Conservation (phyloP, 2,113 vertebrate species). For the Ceyx margarethae region DNA sequence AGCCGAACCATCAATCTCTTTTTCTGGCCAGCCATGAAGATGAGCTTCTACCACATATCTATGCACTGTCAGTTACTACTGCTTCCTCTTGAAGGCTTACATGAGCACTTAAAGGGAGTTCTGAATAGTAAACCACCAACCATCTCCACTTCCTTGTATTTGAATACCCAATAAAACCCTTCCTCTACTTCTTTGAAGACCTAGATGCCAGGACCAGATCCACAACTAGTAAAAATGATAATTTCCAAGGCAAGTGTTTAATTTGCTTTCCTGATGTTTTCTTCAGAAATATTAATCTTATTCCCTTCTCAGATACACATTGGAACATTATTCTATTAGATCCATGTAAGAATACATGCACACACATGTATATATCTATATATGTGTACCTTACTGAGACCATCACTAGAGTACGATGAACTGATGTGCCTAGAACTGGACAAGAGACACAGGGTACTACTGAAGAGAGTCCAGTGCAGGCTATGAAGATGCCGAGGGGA, state of each 20-base stretch:
- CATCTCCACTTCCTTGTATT: neutral
- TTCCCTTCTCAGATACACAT: neutral
- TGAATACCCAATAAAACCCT: rapidly evolving
- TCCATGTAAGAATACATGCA: neutral
- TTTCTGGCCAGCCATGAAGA: neutral
- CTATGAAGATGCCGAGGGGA: neutral
- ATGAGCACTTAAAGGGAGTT: neutral
- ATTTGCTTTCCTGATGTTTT: neutral
- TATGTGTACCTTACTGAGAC: neutral
- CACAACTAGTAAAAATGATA: neutral
- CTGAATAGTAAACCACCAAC: neutral
- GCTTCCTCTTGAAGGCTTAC: neutral
- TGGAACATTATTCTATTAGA: neutral
- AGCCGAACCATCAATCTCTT: neutral
- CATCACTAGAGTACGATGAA: neutral
- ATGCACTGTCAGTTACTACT: neutral
- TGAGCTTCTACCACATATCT: neutral
- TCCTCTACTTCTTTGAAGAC: neutral
- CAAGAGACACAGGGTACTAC: neutral
- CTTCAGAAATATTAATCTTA: neutral
- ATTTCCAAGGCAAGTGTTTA: neutral
- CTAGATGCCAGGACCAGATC: neutral
- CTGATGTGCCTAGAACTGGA: too few relatives aligned
- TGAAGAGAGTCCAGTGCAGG: neutral
- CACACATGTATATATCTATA: too few relatives aligned